A percentile compares a stretch with the other conserved stretches of the same genome.
These are phyloP conservation scores for Aythya fuligula DNA, from an alignment of 2,797 vertebrate species.

Conservation along the genomic window DNA sequence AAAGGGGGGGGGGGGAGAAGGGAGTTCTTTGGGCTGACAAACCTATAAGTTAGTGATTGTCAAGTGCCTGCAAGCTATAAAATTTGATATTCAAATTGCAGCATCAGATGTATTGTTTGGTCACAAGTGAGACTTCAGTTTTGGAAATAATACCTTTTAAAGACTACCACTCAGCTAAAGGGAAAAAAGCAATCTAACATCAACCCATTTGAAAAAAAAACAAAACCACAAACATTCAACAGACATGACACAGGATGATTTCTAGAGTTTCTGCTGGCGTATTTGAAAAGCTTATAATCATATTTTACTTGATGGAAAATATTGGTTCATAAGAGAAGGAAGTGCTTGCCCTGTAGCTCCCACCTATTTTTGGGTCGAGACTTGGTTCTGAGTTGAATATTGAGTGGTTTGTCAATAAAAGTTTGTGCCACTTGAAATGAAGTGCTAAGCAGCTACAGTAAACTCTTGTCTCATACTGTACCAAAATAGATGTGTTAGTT, in stretches of 20 bases:
- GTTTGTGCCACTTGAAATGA: not conserved
- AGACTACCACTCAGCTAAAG: not conserved
- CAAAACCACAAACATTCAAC: not conserved
- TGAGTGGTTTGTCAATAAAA: not conserved
- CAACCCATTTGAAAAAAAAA: not conserved
- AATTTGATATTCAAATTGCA: not conserved
- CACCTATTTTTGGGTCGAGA: not conserved
- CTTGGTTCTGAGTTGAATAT: not conserved
- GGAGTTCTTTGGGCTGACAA: not conserved
- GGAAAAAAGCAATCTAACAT: not conserved
- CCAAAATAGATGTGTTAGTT: not conserved
- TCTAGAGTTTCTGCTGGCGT: not conserved
- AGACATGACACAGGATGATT: not conserved
- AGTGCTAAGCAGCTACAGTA: not conserved
- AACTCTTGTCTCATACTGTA: not conserved
- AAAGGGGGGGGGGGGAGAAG: too few relatives aligned
- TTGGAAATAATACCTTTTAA: not conserved
- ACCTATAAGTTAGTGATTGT: not conserved
- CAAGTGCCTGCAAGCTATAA: not conserved
- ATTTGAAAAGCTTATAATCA: not conserved
- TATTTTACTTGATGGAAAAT: not conserved
- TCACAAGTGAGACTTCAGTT: not conserved
- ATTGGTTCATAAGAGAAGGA: not conserved
- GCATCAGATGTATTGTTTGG: not conserved
- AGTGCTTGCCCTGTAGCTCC: not conserved